phyloP scores from a whole-genome alignment of 2,888 invertebrate genomes.

The Heliconius sara region DNA sequence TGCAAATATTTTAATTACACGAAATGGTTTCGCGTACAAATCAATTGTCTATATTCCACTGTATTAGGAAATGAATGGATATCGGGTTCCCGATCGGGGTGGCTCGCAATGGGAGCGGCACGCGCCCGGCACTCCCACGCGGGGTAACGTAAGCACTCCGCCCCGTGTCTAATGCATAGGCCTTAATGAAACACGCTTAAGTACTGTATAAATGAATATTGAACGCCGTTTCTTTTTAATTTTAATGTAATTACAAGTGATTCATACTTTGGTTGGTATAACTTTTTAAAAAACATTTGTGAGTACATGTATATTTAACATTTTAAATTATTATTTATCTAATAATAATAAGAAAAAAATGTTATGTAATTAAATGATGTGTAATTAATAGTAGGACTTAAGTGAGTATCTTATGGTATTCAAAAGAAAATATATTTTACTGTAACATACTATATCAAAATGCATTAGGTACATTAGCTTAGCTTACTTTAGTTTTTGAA shows the following conservation, averaged over 20 bases:
- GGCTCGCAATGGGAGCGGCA: conserved; percentile 82
- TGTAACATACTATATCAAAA: too few species aligned
- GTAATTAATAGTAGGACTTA: too few species aligned
- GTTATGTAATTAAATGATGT: too few species aligned
- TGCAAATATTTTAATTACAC: conserved; percentile 62
- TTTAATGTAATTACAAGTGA: conserved; percentile 31
- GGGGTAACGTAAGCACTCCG: conserved; percentile 55
- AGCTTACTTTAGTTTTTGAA: too few species aligned
- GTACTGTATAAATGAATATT: conserved; percentile 39
- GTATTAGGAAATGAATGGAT: conserved; percentile 57
- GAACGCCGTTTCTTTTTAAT: conserved; percentile 25
- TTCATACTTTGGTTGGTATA: neutral
- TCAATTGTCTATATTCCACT: conserved; percentile 47
- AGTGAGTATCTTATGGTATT: too few species aligned
- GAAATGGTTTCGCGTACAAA: conserved; percentile 52
- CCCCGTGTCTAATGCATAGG: conserved; percentile 58
- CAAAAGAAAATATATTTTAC: too few species aligned
- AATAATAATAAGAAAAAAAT: too few species aligned
- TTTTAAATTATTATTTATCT: too few species aligned
- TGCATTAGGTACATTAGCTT: too few species aligned
- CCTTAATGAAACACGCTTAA: conserved; percentile 48
- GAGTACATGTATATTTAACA: too few species aligned
- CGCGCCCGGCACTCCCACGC: conserved; percentile 82
- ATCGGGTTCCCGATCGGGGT: conserved; percentile 63
- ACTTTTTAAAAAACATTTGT: too few species aligned